phyloP scores from a whole-genome alignment of 2,888 invertebrate genomes.

The Glaucopsyche alexis region DNA sequence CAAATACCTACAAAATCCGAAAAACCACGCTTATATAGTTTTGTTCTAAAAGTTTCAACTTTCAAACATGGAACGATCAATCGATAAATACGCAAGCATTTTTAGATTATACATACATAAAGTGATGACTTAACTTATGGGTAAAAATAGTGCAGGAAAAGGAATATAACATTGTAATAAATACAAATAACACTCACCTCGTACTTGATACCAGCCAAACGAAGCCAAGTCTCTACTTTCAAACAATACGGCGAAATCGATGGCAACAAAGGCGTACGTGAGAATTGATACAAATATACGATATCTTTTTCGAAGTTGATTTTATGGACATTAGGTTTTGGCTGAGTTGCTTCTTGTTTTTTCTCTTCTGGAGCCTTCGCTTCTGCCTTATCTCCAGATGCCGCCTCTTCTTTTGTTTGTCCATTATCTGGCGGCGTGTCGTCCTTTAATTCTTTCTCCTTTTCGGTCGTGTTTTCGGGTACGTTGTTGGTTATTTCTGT shows the following conservation, averaged over 20 bases:
- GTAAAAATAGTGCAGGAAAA: slow-evolving; percentile 24
- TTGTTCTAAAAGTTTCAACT: slow-evolving; percentile 29
- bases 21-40: slow-evolving; percentile 31
- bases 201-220: slow-evolving; percentile 94
- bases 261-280: slow-evolving; percentile 92
- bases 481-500: slow-evolving; percentile 87
- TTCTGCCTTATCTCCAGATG: slow-evolving; percentile 74
- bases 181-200: slow-evolving; percentile 84
- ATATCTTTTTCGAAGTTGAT: slow-evolving; percentile 94
- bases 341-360: slow-evolving; percentile 83
- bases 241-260: slow-evolving; percentile 95
- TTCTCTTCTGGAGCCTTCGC: slow-evolving; percentile 69
- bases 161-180: neutral
- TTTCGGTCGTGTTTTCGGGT: slow-evolving; percentile 81
- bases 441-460: slow-evolving; percentile 81
- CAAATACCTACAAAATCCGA: neutral
- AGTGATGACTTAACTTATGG: slow-evolving; percentile 28
- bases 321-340: slow-evolving; percentile 92
- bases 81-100: slow-evolving; percentile 45
- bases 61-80: slow-evolving; percentile 41
- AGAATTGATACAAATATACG: slow-evolving; percentile 96
- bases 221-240: slow-evolving; percentile 97
- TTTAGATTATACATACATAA: slow-evolving; percentile 31
- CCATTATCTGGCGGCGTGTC: slow-evolving; percentile 74
- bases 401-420: slow-evolving; percentile 66